Percentiles rank a stretch among this genome's conserved stretches.
Conservation (phyloP, 2,888 invertebrate species). For the Tetrapedia diversipes region DNA sequence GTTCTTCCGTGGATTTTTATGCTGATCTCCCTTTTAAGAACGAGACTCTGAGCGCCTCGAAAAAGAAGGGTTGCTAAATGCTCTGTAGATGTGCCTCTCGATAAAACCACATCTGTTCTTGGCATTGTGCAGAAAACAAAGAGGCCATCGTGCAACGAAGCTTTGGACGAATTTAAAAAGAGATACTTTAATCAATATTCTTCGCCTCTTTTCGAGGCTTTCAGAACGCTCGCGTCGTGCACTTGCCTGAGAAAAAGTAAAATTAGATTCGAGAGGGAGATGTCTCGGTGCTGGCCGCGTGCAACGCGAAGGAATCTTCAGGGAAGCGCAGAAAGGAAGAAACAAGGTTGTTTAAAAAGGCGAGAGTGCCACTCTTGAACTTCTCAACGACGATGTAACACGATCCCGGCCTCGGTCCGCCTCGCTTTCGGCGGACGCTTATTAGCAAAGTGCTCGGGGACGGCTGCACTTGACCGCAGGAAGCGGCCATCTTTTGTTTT, state of each 20-base stretch:
- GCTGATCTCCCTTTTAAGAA: conserved; percentile 67
- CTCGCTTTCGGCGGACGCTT: conserved; percentile 68
- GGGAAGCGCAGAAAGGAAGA: conserved; percentile 22
- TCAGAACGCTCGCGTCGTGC: background rate
- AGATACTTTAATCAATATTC: background rate
- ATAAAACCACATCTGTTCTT: conserved; percentile 63
- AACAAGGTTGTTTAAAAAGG: conserved; percentile 61
- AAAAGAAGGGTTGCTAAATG: conserved; percentile 59
- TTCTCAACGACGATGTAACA: conserved; percentile 66
- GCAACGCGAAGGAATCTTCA: conserved; percentile 27
- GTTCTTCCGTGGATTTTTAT: conserved; percentile 74
- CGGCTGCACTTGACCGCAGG: conserved; percentile 76
- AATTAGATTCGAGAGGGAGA: conserved; percentile 4
- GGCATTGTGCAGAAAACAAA: conserved; percentile 43
- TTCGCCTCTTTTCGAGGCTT: background rate
- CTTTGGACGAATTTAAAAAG: background rate
- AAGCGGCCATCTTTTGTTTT: conserved; percentile 62
- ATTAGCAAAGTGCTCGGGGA: conserved; percentile 75
- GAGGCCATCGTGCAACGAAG: background rate
- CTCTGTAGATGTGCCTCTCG: conserved; percentile 60
- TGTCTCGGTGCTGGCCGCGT: background rate
- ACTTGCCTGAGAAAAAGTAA: conserved; percentile 3
- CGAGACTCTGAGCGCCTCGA: conserved; percentile 41
- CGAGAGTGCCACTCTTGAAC: conserved; percentile 52
- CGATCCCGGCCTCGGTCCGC: conserved; percentile 72